Conservation (phyloP, 2,797 vertebrate genomes). For the Malurus splendens region DNA sequence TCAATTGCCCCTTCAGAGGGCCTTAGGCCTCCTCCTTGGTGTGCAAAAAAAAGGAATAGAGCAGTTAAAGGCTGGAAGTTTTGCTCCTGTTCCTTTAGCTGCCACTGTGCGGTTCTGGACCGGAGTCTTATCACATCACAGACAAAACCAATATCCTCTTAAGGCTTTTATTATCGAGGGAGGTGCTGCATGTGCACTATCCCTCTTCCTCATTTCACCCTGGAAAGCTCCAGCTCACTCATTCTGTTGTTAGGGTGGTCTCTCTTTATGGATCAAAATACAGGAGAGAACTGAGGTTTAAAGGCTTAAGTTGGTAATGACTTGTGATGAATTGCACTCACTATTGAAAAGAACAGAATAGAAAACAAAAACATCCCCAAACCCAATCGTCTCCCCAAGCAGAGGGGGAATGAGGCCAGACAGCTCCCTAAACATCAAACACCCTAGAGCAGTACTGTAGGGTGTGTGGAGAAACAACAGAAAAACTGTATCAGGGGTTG, state of each 20-base stretch:
- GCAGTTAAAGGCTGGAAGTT: not conserved
- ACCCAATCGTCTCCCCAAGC: not conserved
- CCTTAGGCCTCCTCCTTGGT: not conserved
- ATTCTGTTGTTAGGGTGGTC: not conserved
- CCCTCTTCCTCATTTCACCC: not conserved
- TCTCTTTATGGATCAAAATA: not conserved
- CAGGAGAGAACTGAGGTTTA: not conserved
- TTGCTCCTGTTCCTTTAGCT: not conserved
- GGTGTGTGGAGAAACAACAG: not conserved
- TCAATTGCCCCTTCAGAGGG: not conserved
- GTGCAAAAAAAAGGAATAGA: not conserved
- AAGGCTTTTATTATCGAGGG: not conserved
- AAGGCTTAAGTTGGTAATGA: not conserved
- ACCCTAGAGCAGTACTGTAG: not conserved
- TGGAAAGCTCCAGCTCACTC: not conserved
- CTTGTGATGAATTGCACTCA: not conserved
- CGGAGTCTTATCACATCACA: not conserved
- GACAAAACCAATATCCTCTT: not conserved
- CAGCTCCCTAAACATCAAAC: not conserved
- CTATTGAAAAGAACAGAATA: not conserved
- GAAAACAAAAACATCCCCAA: not conserved
- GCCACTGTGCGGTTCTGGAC: not conserved
- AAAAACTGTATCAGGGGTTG: not conserved
- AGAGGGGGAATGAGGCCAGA: accelerated
- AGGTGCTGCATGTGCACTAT: not conserved